Evolutionary conservation across 2,797 vertebrate genomes (phyloP), one percentile per base, ranked within the genome.

Genomic region (Orestias chungarensis): DNA sequence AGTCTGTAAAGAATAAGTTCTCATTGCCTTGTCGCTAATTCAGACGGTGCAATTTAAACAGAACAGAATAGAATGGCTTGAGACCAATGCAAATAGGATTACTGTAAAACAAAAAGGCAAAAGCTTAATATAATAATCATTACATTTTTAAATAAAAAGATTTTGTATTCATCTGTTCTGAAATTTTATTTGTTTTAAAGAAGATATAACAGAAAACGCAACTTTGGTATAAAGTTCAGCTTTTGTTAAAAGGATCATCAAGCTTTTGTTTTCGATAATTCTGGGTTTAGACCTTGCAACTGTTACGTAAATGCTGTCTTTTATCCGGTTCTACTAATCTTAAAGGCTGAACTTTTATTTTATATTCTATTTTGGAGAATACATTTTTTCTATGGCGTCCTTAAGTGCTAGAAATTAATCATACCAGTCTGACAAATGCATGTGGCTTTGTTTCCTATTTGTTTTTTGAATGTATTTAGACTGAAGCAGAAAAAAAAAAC

Each of bases 1-100:
- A 65, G 52, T 64, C 70, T 64, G 65, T 64, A 29, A 59, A 17
- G n/a, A n/a, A n/a, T n/a, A n/a, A n/a, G n/a, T n/a, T n/a, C n/a
- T n/a, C n/a, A n/a, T n/a, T n/a, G n/a, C n/a, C n/a, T n/a, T n/a
- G n/a, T n/a, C n/a, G n/a, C n/a, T n/a, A 31, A 65, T 11, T 5
- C 10, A 20, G 25, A 20, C 8, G 17, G n/a, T 25, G 2, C n/a
- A 42, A 25, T 7, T 1, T n/a, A n/a, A n/a, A n/a, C 20, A n/a
- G 35, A 38, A 15, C 1, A 55, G 5, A 6, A 15, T 9, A 20
- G 0, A 33, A 57, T 20, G 33, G 17, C 3, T 33, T 57, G 31
- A 18, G 54, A 20, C 6, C 0, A 57, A 18, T 8, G 3, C 14
- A 31, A 18, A 17, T 18, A 18, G 27, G 54, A 57, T 18, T 10